Percentiles rank a stretch among this genome's conserved stretches.
Conservation (phyloP, 2,113 vertebrate genomes). For the Scomber scombrus region DNA sequence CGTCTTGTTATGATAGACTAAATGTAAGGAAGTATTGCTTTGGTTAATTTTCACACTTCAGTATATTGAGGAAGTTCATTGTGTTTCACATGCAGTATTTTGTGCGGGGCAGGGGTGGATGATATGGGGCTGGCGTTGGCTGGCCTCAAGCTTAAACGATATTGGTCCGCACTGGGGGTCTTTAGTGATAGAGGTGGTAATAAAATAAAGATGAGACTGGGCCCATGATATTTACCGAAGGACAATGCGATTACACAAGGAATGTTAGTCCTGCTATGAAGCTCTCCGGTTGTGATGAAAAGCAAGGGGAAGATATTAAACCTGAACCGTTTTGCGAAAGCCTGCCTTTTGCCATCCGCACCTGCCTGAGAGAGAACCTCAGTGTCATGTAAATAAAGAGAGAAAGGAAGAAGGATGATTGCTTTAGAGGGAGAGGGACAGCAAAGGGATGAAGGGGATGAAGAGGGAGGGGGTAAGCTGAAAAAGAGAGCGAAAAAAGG, state of each 20-base stretch:
- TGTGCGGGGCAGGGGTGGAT: constrained; percentile 35
- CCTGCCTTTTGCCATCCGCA: constrained; percentile 63
- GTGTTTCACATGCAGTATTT: constrained; percentile 44
- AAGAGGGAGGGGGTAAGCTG: neutral
- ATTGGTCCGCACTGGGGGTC: constrained; percentile 70
- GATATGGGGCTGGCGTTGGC: constrained; percentile 39
- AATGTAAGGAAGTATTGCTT: neutral
- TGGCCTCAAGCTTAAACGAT: constrained; percentile 61
- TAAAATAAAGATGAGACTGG: constrained; percentile 85
- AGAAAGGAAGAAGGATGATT: constrained; percentile 73
- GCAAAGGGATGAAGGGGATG: constrained; percentile 9
- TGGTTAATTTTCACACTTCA: neutral
- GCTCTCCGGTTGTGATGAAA: constrained; percentile 75
- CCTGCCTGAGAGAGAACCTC: constrained; percentile 67
- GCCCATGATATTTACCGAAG: constrained; percentile 84
- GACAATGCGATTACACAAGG: constrained; percentile 77
- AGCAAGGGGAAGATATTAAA: constrained; percentile 82
- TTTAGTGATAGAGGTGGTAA: constrained; percentile 74
- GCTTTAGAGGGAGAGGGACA: constrained; percentile 70
- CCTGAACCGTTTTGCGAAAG: constrained; percentile 79
- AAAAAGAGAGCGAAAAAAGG: constrained; percentile 42
- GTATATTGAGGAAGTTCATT: neutral
- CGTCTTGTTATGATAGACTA: neutral
- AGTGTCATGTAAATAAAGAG: constrained; percentile 82
- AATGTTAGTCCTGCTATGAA: constrained; percentile 81